Evolutionary conservation across 1,140 invertebrate species (phyloP), one percentile per base, ranked within the genome.

Genomic region (Bombus consobrinus): DNA sequence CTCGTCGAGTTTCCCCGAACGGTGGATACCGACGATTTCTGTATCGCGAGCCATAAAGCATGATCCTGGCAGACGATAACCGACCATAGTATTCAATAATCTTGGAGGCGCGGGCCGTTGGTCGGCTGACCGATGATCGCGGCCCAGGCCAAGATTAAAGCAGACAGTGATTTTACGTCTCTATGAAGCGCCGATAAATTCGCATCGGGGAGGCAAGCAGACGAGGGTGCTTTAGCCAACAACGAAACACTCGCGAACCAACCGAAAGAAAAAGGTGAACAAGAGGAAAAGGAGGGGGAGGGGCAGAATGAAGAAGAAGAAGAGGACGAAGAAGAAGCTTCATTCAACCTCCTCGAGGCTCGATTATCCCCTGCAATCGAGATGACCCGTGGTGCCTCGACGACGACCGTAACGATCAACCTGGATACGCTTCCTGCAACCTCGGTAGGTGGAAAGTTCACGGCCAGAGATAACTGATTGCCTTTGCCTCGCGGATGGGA

Each of bases 361-460:
- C 87, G 89, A 90, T 90, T 90, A 90, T 90, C 89, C 59, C 89
- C 72, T 76, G 59, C 87, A 69, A 90, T 88, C 89, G 81, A 90
- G 89, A 90, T 90, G 89, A 90, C 89, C 89, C 77, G 62, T 25
- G 79, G 78, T 62, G 32, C 78, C 78, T 90, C 62, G 74, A 84
- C 66, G 86, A 90, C 81, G 89, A 88, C 82, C 87, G 83, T 88
- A 90, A 90, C 89, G 86, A 90, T 90, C 87, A 83, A 85, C 86
- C 68, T 77, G 83, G 73, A 88, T 86, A 62, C 87, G 89, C 83
- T 90, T 82, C 83, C 80, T 86, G 83, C 69, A 85, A 73, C 83
- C 81, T 83, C 83, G 79, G 83, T 80, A 82, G 89, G 84, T 87
- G 89, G 71, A 80, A 85, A 86, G 85, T 89, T 87, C 83, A 66